Percentiles rank a stretch among this genome's conserved stretches.
These are phyloP conservation scores for Drosophila malerkotliana DNA, from an alignment of 1,140 invertebrate species.

Conservation along the genomic window DNA sequence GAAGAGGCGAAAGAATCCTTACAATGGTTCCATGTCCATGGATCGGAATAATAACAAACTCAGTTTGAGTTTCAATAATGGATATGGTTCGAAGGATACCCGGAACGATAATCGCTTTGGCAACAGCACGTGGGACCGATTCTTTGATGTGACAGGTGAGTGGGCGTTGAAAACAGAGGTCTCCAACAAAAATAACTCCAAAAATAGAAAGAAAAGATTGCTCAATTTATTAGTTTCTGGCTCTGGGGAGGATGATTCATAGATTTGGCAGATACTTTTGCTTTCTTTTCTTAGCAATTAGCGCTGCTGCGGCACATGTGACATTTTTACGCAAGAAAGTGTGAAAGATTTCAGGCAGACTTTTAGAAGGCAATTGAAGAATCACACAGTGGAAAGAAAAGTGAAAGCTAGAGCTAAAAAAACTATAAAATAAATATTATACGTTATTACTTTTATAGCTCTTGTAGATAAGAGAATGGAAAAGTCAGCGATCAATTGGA, in stretches of 20 bases:
- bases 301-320: conserved; percentile 66
- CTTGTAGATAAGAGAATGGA: no score
- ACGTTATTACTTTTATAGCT: background rate
- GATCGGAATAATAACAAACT: conserved; percentile 77
- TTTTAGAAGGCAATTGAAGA: conserved; percentile 20
- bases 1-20: conserved; percentile 57
- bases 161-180: conserved; percentile 17
- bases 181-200: background rate
- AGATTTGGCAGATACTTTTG: conserved; percentile 49
- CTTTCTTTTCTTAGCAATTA: conserved; percentile 72
- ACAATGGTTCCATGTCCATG: conserved; percentile 46
- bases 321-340: conserved; percentile 79
- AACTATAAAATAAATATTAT: background rate
- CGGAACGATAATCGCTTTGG: conserved; percentile 50
- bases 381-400: conserved; percentile 53
- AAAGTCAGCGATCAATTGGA: background rate
- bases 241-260: conserved; percentile 60
- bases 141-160: conserved; percentile 77
- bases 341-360: conserved; percentile 67
- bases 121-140: conserved; percentile 65
- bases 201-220: conserved; percentile 32
- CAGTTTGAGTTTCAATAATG: conserved; percentile 55
- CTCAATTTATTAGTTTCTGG: conserved; percentile 31
- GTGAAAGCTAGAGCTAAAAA: background rate
- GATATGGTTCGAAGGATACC: conserved; percentile 34